Evolutionary conservation across 1,140 invertebrate species (phyloP), one percentile per base, ranked within the genome.

Genomic region (Cotesia glomerata): DNA sequence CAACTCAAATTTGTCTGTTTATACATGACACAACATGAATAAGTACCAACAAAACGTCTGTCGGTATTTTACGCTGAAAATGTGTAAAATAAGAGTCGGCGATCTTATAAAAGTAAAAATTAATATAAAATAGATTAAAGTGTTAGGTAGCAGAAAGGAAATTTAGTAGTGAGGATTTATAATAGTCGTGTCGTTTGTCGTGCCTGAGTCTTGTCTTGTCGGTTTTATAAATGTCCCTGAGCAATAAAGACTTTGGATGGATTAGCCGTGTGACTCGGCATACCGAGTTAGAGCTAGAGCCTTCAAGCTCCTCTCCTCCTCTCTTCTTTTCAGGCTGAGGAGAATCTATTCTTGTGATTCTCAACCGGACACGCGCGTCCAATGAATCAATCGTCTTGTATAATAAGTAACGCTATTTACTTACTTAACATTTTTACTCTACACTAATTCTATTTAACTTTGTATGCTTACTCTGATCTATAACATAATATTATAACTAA

Each of bases 191-290:
- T 64, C 32, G 14, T 62, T 34, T 64, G 64, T 59, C 36, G 63
- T 71, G 64, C 34, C 39, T 58, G 69, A 63, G 35, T 69, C 49
- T 69, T 67, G 75, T 75, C 71, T 73, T 71, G 71, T 26, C 11
- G 70, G 77, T 82, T 83, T 83, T 83, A 82, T 83, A 83, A 81
- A 83, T 81, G 81, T 82, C 80, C 72, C 72, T 54, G 71, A 72
- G 81, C 81, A 83, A 83, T 83, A 83, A 83, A 83, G 80, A 81
- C 78, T 75, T 78, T 79, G 75, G 81, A 83, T 83, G 81, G 81
- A 83, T 83, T 82, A 83, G 81, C 76, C 70, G 75, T 74, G 74
- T 76, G 72, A 66, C 73, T 54, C 71, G 79, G 70, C 78, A 78
- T 81, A 78, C 79, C 79, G 73, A 76, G 39, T 7, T 74, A 72